Percentiles rank a stretch among this genome's conserved stretches.
These are phyloP conservation scores for Oeneis ivallda DNA, from an alignment of 2,888 invertebrate genomes.

Conservation along the genomic window DNA sequence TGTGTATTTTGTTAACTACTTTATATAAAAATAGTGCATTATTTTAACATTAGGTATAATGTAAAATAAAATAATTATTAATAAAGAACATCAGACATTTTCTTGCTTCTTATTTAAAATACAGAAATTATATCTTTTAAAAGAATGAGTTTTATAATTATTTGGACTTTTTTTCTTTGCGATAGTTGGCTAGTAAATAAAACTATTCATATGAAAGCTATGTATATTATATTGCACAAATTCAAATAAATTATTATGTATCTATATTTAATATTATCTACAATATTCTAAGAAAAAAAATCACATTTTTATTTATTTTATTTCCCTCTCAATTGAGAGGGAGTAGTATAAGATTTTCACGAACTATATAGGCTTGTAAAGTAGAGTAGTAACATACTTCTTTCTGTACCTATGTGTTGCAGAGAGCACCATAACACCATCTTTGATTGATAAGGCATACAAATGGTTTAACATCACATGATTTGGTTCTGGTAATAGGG, in stretches of 20 bases:
- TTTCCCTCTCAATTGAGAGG: conserved; percentile 12
- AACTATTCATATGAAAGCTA: conserved; percentile 22
- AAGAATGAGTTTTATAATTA: not conserved
- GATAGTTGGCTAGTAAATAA: conserved; percentile 15
- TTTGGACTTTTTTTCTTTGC: not conserved
- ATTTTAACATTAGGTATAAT: too few relatives aligned
- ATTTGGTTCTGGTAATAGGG: conserved; percentile 99
- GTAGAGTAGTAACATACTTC: conserved; percentile 99
- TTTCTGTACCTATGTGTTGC: conserved; percentile 99
- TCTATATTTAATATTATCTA: conserved; percentile 34
- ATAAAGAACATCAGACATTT: too few relatives aligned
- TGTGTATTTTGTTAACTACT: too few relatives aligned
- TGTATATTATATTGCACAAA: conserved; percentile 34
- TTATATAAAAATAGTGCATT: too few relatives aligned
- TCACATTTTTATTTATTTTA: conserved; percentile 23
- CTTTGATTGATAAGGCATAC: conserved; percentile 99
- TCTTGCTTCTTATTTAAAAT: too few relatives aligned
- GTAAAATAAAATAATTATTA: too few relatives aligned
- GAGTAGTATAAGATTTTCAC: not conserved
- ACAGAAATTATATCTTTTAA: too few relatives aligned
- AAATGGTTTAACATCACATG: conserved; percentile 99
- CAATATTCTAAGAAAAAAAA: conserved; percentile 26
- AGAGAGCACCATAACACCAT: conserved; percentile 99
- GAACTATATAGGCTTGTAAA: conserved; percentile 97
- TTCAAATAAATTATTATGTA: conserved; percentile 26